A percentile compares a stretch with the other conserved stretches of the same genome.
These are phyloP conservation scores for Protaetia brevitarsis DNA, from an alignment of 1,140 invertebrate species.

Conservation along the genomic window DNA sequence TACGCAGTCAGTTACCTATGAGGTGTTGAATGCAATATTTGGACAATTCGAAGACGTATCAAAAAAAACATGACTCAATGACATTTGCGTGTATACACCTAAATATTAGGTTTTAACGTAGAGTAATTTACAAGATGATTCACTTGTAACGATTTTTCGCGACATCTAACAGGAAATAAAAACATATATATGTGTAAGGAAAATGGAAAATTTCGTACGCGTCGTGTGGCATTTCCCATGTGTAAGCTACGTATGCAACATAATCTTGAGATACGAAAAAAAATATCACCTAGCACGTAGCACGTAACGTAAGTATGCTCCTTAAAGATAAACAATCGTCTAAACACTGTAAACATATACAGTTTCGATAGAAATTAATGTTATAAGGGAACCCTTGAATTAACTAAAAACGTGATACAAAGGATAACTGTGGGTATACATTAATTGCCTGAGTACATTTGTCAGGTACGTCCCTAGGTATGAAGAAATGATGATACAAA, in stretches of 20 bases:
- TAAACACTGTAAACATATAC: neutral
- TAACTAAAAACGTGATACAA: no score
- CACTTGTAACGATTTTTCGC: neutral
- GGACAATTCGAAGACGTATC: neutral
- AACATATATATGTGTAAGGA: neutral
- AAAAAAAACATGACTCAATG: neutral
- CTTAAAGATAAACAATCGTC: neutral
- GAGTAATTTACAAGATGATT: neutral
- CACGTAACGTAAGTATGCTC: neutral
- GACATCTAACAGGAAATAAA: neutral
- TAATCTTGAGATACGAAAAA: neutral
- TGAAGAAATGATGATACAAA: no score
- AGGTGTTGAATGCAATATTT: neutral
- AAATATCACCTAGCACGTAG: neutral
- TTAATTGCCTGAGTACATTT: no score
- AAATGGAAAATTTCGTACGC: no score
- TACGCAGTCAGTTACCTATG: neutral
- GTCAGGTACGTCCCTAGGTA: no score
- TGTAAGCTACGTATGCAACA: neutral
- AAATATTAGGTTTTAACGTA: slow-evolving; percentile 8
- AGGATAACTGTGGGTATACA: no score
- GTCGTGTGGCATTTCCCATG: slow-evolving; percentile 8
- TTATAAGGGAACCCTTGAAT: no score
- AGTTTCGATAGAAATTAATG: no score
- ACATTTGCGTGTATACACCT: no score